These are phyloP conservation scores for Erebia epiphron DNA, from an alignment of 2,888 invertebrate species.

Conservation along the genomic window DNA sequence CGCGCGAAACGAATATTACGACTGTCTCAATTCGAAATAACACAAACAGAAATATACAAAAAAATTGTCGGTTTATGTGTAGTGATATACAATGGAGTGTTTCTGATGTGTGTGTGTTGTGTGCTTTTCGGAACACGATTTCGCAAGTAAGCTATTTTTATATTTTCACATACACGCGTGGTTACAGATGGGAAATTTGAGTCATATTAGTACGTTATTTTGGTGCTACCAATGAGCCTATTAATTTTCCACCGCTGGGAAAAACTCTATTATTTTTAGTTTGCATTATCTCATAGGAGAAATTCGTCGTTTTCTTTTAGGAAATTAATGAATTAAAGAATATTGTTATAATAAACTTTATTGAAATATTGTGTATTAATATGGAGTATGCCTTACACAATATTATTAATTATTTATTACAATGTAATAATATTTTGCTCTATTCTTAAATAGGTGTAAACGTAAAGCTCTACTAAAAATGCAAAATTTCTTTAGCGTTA, in stretches of 20 bases:
- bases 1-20: conserved; percentile 20
- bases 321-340: too few relatives aligned
- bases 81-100: conserved; percentile 17
- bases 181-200: conserved; percentile 3
- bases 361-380: too few relatives aligned
- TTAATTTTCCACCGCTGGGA: background rate
- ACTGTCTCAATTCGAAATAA: conserved; percentile 15
- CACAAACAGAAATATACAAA: background rate
- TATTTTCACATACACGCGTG: conserved; percentile 15
- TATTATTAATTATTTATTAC: too few relatives aligned
- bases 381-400: too few relatives aligned
- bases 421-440: too few relatives aligned
- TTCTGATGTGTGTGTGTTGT: conserved; percentile 4
- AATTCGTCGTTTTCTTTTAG: too few relatives aligned
- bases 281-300: too few relatives aligned
- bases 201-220: conserved; percentile 14
- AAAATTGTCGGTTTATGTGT: conserved; percentile 3
- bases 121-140: conserved; percentile 11
- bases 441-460: too few relatives aligned
- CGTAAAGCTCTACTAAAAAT: too few relatives aligned
- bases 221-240: background rate
- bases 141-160: conserved; percentile 22
- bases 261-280: background rate
- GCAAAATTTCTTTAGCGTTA: too few relatives aligned
- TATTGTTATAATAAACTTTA: too few relatives aligned